Evolutionary conservation across 1,140 invertebrate species (phyloP).

Genomic region (Calliopsis andreniformis): DNA sequence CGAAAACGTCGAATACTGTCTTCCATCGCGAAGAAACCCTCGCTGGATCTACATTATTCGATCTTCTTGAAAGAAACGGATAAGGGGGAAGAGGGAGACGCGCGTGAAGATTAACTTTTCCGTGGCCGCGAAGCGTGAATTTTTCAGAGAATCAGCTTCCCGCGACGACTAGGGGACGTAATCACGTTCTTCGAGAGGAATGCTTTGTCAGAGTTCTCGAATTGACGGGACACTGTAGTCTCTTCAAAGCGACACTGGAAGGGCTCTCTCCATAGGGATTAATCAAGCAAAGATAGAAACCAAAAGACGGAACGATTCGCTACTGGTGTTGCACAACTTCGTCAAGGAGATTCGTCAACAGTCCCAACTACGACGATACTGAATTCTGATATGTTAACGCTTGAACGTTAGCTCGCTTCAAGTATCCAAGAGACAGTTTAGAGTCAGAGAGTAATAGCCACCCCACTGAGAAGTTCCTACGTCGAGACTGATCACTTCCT

Average conservation of each 20-base stretch:
- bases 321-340: no score
- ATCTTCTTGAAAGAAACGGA: neutral
- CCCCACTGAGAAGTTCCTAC: conserved; percentile 12
- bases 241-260: neutral
- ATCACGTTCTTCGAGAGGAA: neutral
- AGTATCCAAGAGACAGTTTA: conserved; percentile 2
- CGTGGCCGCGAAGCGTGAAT: neutral
- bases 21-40: neutral
- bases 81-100: neutral
- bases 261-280: no score
- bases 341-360: no score
- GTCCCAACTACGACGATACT: neutral
- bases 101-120: conserved; percentile 21
- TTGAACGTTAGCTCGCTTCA: neutral
- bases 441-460: conserved; percentile 26
- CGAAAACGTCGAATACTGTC: conserved; percentile 1
- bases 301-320: no score
- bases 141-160: conserved; percentile 7
- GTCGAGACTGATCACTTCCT: conserved; percentile 11
- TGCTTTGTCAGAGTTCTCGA: neutral
- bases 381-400: neutral
- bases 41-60: conserved; percentile 9
- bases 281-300: no score
- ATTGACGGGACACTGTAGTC: neutral
- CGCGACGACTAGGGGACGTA: neutral